A percentile compares a stretch with the other conserved stretches of the same genome.
These are phyloP conservation scores for Lepilemur ruficaudatus DNA, from an alignment of 2,797 vertebrate genomes.

Conservation along the genomic window DNA sequence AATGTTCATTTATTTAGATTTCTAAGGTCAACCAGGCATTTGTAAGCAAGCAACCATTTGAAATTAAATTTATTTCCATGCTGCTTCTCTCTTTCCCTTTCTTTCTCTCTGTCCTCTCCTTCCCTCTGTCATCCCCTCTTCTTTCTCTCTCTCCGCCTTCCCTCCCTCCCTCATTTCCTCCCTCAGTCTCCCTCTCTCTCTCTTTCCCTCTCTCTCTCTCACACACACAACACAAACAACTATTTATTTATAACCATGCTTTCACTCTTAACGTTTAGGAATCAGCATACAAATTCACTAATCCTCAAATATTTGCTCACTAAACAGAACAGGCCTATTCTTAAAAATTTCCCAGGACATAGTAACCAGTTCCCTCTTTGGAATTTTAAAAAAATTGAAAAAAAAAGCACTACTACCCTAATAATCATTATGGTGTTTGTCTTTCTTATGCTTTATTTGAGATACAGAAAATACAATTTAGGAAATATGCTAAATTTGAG, in stretches of 20 bases:
- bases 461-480: neutral
- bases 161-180: neutral
- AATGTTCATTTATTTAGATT: slow-evolving; percentile 41
- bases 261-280: slow-evolving; percentile 11
- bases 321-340: neutral
- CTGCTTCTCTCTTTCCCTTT: neutral
- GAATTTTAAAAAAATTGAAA: neutral
- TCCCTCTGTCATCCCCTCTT: accelerated
- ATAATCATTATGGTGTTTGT: neutral
- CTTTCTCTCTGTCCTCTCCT: neutral
- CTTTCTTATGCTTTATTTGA: slow-evolving; percentile 21
- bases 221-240: neutral
- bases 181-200: accelerated
- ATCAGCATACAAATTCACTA: neutral
- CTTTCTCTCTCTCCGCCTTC: neutral
- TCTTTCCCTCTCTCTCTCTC: no score
- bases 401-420: neutral
- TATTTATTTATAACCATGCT: neutral
- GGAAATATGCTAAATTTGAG: neutral
- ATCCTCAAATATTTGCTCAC: neutral
- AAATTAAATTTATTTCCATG: neutral
- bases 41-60: neutral
- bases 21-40: neutral
- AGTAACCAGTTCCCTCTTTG: neutral
- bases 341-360: neutral